phyloP scores from a whole-genome alignment of 2,888 invertebrate species.

The Cheiracanthium punctorium region DNA sequence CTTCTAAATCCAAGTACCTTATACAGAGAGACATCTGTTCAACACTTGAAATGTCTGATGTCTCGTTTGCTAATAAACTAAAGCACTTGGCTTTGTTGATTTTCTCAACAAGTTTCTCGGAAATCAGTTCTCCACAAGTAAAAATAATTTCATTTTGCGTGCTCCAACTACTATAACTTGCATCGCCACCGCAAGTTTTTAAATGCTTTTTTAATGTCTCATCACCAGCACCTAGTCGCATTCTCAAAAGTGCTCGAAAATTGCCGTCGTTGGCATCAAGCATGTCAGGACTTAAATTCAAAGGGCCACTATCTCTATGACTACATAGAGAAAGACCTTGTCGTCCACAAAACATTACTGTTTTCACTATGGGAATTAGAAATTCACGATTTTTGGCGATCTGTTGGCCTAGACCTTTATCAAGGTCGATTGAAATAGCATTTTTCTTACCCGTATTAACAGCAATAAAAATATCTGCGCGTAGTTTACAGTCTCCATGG shows the following conservation, averaged over 20 bases:
- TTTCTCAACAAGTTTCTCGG: neutral
- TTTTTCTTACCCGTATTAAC: neutral
- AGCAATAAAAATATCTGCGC: neutral
- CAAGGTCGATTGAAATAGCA: neutral
- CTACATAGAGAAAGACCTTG: neutral
- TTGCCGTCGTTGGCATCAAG: neutral
- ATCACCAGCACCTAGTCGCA: constrained; percentile 4
- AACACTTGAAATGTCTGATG: neutral
- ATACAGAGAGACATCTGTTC: neutral
- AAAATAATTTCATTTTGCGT: constrained; percentile 3
- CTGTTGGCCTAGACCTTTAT: neutral
- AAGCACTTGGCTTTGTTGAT: neutral
- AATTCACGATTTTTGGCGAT: neutral
- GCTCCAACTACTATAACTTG: neutral
- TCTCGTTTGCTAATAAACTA: neutral
- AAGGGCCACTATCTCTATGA: neutral
- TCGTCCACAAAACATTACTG: neutral
- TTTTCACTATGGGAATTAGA: neutral
- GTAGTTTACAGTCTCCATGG: neutral
- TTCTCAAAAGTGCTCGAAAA: neutral
- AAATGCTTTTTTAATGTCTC: neutral
- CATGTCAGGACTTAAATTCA: neutral
- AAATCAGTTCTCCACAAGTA: neutral
- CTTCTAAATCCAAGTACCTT: neutral
- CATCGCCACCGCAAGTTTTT: neutral